phyloP scores from a whole-genome alignment of 2,888 invertebrate genomes.

The Rotaria magnacalcarata region DNA sequence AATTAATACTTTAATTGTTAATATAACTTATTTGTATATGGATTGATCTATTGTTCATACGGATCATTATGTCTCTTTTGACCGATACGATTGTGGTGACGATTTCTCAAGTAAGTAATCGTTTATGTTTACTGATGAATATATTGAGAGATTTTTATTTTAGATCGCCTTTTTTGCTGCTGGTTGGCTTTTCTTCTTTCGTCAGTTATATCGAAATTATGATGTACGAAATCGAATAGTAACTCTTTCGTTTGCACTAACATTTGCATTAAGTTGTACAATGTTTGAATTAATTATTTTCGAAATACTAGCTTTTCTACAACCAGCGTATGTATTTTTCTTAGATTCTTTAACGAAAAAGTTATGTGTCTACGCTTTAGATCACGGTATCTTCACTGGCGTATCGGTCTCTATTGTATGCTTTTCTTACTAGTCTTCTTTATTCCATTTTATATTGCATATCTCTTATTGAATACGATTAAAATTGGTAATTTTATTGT shows the following conservation, averaged over 20 bases:
- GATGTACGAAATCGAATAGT: constrained; percentile 76
- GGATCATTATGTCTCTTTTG: constrained; percentile 41
- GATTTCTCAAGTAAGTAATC: constrained; percentile 43
- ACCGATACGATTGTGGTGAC: constrained; percentile 45
- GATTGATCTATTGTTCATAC: neutral
- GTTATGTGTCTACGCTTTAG: constrained; percentile 62
- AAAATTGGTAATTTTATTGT: constrained; percentile 60
- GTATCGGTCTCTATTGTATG: constrained; percentile 79
- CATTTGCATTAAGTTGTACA: constrained; percentile 90
- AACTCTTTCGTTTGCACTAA: constrained; percentile 88
- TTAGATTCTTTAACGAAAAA: neutral
- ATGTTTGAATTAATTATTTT: constrained; percentile 99
- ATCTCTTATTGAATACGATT: constrained; percentile 83
- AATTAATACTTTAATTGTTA: too few species aligned
- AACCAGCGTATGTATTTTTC: constrained; percentile 70
- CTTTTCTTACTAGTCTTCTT: constrained; percentile 88
- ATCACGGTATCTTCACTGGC: constrained; percentile 90
- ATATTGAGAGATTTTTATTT: constrained; percentile 51
- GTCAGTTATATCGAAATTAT: constrained; percentile 90
- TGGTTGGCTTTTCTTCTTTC: constrained; percentile 96
- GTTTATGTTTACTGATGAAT: too few species aligned
- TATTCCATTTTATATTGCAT: constrained; percentile 92
- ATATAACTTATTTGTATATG: neutral
- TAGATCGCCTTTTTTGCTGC: constrained; percentile 88
- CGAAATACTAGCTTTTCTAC: constrained; percentile 88